Evolutionary conservation across 1,140 invertebrate genomes (phyloP), one percentile per base, ranked within the genome.

Genomic region (Heliconius nattereri): DNA sequence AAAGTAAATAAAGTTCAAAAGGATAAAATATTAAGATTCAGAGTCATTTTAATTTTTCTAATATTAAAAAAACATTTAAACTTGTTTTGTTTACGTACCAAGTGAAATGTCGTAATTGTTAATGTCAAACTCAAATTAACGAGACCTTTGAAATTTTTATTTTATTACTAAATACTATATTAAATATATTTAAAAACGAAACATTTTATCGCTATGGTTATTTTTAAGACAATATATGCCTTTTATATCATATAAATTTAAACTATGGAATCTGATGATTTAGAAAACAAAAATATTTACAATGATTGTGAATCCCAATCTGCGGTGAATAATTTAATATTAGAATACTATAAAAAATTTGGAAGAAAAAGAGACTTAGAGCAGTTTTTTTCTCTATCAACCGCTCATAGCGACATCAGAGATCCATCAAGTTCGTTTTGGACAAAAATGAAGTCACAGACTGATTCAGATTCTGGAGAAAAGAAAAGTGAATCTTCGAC

Each of bases 281-380:
- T 73, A 5, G 73, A 78, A 32, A 78, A 71, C 32, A 74, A 72
- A 73, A 29, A 73, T 45, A 57, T 35, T 78, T 80, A 71, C 7
- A 73, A 78, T 76, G 73, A 66, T 71, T 54, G 32, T 57, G 86
- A 83, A 71, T 84, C 88, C 49, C 76, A 79, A 54, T 84, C 87
- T 16, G 89, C 90, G 54, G 85, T 94, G 29, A 94, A 92, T 76
- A 86, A 87, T 52, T 85, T 88, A 76, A 91, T 95, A 80, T 85
- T 94, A 66, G 90, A 95, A 80, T 95, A 95, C 80, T 94, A 94
- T 77, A 93, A 93, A 85, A 93, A 94, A 76, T 94, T 95, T 87
- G 94, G 94, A 20, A 88, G 86, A 29, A 94, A 94, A 83, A 82
- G 93, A 71, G 93, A 94, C 81, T 90, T 94, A 60, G 93, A 95